Conservation (phyloP, 2,113 vertebrate genomes). For the Neofelis nebulosa region DNA sequence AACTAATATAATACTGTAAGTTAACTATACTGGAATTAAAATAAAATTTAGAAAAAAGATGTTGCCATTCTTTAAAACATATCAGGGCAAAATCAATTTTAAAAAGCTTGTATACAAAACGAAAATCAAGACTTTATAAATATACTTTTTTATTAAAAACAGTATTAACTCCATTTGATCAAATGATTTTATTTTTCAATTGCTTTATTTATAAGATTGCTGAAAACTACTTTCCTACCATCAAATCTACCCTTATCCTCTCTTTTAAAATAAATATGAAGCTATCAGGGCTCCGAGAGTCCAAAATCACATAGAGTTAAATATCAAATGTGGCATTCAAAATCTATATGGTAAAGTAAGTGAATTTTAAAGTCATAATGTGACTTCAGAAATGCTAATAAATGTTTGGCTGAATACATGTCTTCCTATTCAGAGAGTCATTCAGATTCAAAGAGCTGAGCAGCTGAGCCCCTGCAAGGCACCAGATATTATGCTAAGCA, state of each 20-base stretch:
- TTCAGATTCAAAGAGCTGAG: not conserved
- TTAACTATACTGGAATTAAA: not conserved
- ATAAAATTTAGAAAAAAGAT: not conserved
- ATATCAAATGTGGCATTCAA: not conserved
- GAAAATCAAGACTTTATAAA: not conserved
- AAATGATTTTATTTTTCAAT: not conserved
- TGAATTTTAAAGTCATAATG: not conserved
- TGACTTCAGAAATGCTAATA: slow-evolving; percentile 12
- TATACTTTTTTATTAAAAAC: not conserved
- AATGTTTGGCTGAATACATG: not conserved
- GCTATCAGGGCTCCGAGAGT: not conserved
- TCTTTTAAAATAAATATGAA: not conserved
- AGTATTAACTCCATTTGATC: not conserved
- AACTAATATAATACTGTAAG: not conserved
- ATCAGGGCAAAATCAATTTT: not conserved
- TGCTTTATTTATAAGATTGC: not conserved
- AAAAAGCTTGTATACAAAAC: slow-evolving; percentile 2
- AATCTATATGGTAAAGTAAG: not conserved
- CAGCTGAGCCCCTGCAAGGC: not conserved
- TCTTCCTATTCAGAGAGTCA: not conserved
- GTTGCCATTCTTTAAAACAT: not conserved
- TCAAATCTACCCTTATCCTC: not conserved
- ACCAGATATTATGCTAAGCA: not conserved
- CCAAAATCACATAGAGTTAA: not conserved
- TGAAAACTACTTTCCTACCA: slow-evolving; percentile 26